Evolutionary conservation across 1,140 invertebrate genomes (phyloP).

Genomic region (Gonatopus flavifemur): DNA sequence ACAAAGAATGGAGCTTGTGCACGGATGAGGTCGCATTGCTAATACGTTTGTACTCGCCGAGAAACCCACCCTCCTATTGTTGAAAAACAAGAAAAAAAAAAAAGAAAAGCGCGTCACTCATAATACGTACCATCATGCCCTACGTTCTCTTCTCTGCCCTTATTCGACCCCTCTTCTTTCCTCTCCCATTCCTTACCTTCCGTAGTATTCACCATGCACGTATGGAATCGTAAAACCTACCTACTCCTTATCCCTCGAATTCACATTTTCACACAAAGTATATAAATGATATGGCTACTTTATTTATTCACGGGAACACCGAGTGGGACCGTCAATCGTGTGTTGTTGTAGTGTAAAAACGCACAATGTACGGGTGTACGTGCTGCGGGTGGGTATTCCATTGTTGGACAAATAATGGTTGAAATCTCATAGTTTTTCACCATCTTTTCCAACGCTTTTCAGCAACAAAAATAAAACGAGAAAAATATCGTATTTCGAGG

Average conservation of each 20-base stretch:
- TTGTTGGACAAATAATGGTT: conserved; percentile 46
- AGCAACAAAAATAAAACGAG: conserved; percentile 11
- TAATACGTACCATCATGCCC: conserved; percentile 45
- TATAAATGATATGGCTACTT: too few relatives aligned
- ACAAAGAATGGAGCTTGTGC: conserved; percentile 43
- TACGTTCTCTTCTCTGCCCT: neutral
- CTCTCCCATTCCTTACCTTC: neutral
- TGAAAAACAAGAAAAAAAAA: conserved; percentile 35
- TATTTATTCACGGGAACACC: too few relatives aligned
- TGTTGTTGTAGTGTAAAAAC: too few relatives aligned
- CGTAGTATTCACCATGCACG: too few relatives aligned
- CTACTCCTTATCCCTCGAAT: too few relatives aligned
- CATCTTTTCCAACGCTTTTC: conserved; percentile 35
- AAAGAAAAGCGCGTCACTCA: conserved; percentile 43
- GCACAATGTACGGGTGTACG: too few relatives aligned
- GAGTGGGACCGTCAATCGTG: too few relatives aligned
- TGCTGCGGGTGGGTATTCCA: conserved; percentile 33
- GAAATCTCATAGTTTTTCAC: conserved; percentile 45
- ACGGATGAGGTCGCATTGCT: conserved; percentile 28
- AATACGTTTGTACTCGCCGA: conserved; percentile 29
- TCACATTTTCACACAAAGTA: too few relatives aligned
- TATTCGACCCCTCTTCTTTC: neutral
- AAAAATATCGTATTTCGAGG: conserved; percentile 40
- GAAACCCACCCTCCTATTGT: conserved; percentile 38
- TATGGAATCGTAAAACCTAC: too few relatives aligned